phyloP scores from a whole-genome alignment of 92 coral and sea anemone species.

The Paragorgia papillata region DNA sequence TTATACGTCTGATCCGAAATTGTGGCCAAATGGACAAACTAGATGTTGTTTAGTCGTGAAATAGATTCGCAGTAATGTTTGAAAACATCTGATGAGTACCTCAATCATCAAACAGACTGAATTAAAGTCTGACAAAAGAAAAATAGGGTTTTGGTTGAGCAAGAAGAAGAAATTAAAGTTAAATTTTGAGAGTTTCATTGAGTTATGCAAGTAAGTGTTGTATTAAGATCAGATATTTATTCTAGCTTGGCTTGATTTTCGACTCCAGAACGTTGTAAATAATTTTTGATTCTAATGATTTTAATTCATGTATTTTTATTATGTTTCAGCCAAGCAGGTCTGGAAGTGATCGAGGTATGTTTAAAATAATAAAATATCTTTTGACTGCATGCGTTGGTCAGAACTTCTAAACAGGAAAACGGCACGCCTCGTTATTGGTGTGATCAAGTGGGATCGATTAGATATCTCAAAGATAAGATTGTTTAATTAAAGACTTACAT shows the following conservation, averaged over 20 bases:
- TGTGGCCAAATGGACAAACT: too few relatives aligned
- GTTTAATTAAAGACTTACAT: conserved; percentile 3
- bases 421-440: too few relatives aligned
- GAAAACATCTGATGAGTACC: conserved; percentile 15
- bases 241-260: too few relatives aligned
- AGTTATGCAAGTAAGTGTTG: conserved; percentile 77
- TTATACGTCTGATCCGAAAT: too few relatives aligned
- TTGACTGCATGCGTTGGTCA: too few relatives aligned
- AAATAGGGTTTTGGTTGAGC: conserved; percentile 86
- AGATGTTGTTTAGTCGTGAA: background rate
- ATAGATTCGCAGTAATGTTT: background rate
- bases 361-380: conserved; percentile 2
- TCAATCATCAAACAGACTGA: conserved; percentile 21
- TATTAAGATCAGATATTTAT: too few relatives aligned
- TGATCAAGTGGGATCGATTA: conserved; percentile 42
- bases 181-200: conserved; percentile 81
- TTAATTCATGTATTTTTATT: background rate
- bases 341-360: conserved; percentile 92
- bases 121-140: conserved; percentile 55
- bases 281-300: background rate
- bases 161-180: conserved; percentile 89
- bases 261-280: conserved; percentile 1
- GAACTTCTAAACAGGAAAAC: too few relatives aligned
- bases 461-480: background rate
- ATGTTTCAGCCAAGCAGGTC: conserved; percentile 81